Evolutionary conservation across 1,140 invertebrate genomes (phyloP).

Genomic region (Heliconius eleuchia): DNA sequence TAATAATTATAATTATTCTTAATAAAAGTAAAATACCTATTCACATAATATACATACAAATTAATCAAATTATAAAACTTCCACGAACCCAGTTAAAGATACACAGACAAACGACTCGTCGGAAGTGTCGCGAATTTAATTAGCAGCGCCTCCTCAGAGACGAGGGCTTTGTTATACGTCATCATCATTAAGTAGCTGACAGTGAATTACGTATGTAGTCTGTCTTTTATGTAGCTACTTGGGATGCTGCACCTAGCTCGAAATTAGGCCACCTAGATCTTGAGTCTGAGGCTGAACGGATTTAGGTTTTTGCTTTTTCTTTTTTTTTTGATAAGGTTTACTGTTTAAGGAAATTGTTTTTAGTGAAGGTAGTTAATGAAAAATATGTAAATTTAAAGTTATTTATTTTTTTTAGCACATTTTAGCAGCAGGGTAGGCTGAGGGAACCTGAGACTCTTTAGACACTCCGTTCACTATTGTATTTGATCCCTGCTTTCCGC

Average conservation of each 20-base stretch:
- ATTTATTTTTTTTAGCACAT: background rate
- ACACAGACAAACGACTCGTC: conserved; percentile 32
- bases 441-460: too few relatives aligned
- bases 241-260: background rate
- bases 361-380: background rate
- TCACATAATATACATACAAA: background rate
- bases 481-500: too few relatives aligned
- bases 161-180: conserved; percentile 24
- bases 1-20: background rate
- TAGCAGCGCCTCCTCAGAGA: conserved; percentile 24
- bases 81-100: background rate
- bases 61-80: background rate
- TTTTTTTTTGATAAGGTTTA: background rate
- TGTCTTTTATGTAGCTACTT: conserved; percentile 8
- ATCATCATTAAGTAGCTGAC: conserved; percentile 32
- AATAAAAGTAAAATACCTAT: background rate
- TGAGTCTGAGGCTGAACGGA: background rate
- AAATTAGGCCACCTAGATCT: conserved; percentile 7
- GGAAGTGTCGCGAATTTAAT: conserved; percentile 35
- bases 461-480: too few relatives aligned
- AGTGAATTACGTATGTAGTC: conserved; percentile 6
- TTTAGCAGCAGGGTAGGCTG: too few relatives aligned
- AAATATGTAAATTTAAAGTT: background rate
- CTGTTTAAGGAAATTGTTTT: background rate
- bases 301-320: background rate